These are phyloP conservation scores for Sinonovacula constricta DNA, from an alignment of 1,140 invertebrate genomes.

Conservation along the genomic window DNA sequence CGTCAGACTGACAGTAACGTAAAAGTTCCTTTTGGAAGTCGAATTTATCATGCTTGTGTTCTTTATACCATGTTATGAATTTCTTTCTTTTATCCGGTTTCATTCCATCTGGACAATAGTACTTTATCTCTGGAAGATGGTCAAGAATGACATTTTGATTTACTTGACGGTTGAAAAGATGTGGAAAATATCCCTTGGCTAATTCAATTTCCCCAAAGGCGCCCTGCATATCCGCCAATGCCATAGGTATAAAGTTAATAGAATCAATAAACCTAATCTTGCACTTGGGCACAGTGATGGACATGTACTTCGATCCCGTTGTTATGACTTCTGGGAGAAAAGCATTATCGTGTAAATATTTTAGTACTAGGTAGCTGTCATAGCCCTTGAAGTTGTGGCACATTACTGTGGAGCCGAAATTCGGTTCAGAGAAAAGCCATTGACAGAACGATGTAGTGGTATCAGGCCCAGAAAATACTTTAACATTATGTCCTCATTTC, in stretches of 20 bases:
- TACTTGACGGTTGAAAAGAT: not conserved
- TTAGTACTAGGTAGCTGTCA: conserved; percentile 9
- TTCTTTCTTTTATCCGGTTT: not conserved
- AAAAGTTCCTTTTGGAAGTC: not conserved
- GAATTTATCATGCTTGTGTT: too few species aligned
- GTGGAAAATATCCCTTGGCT: conserved; percentile 38
- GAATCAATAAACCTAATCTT: too few species aligned
- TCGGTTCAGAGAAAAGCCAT: too few species aligned
- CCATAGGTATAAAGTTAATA: too few species aligned
- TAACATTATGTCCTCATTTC: not conserved
- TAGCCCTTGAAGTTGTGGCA: conserved; percentile 27
- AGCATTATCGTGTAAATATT: conserved; percentile 13
- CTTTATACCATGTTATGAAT: conserved; percentile 14
- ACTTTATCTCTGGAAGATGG: too few species aligned
- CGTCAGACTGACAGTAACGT: too few species aligned
- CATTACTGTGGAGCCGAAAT: not conserved
- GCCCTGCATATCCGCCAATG: conserved; percentile 11
- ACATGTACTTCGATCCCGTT: too few species aligned
- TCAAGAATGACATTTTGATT: conserved; percentile 9
- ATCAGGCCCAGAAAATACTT: conserved; percentile 7
- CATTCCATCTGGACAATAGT: too few species aligned
- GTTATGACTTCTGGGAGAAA: conserved; percentile 16
- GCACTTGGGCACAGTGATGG: not conserved
- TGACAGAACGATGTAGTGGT: too few species aligned
- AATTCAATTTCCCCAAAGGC: conserved; percentile 32